Evolutionary conservation across 64 coral and sea anemone species (phyloP), one percentile per base, ranked within the genome.

Genomic region (Montipora sp.): DNA sequence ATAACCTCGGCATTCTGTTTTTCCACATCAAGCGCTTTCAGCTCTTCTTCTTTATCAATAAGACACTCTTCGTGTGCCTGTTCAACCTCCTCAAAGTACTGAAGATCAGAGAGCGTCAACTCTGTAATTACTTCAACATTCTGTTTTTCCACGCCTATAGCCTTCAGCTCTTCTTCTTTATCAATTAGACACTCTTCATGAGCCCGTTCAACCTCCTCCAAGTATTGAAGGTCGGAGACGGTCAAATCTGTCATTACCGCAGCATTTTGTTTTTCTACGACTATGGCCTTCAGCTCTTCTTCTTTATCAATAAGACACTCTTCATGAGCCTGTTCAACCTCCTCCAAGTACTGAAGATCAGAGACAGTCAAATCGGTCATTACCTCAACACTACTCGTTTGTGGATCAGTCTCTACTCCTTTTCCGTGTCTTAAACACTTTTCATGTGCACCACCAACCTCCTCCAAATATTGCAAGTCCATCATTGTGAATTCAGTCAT

Each of bases 391-490:
- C 51, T 55, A 55, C 5, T 5, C 51, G 51, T 55, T 55, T 55
- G 51, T 55, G 10, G 6, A 10, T 55, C 51, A 55, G 1, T 5
- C 3, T 55, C 82, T 4, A 49, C 82, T 22, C 65, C 18, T 20
- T 49, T 16, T 7, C 20, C 71, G 16, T 88, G 59, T 20, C 51
- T 12, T 5, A 87, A 48, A n/a, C 76, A 87, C n/a, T 80, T 74
- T 66, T 73, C 59, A 16, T 87, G 91, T 43, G 83, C 65, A 12
- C 53, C 53, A 13, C 80, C 81, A 12, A 80, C 83, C 45, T 93
- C 91, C 11, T 93, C 91, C 11, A 93, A 85, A 66, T 93, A 93
- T 0, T 93, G 55, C 59, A 93, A 55, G n/a, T 87, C 91, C 15
- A 67, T 12, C 11, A 85, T 24, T 27, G 82, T 87, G 8, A 93